These are phyloP conservation scores for Nemurella pictetii DNA, from an alignment of 2,888 invertebrate genomes.

Conservation along the genomic window DNA sequence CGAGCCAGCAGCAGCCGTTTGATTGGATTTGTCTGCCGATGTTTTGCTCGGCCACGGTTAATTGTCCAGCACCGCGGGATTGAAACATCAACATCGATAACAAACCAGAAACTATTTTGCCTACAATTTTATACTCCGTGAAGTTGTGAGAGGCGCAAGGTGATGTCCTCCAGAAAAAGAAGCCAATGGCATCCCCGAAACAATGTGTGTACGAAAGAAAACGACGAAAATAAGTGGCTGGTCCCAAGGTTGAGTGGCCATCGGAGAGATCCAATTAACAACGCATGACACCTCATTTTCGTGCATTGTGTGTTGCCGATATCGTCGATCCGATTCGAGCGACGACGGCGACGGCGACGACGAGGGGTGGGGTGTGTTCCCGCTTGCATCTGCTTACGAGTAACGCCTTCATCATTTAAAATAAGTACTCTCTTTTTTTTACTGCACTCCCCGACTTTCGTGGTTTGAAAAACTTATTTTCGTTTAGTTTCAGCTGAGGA, in stretches of 20 bases:
- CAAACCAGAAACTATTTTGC: slow-evolving; percentile 25
- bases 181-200: background rate
- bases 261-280: slow-evolving; percentile 20
- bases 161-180: background rate
- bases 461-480: background rate
- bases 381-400: background rate
- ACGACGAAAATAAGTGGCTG: background rate
- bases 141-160: background rate
- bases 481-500: background rate
- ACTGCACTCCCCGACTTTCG: background rate
- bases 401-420: background rate
- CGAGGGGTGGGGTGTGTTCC: background rate
- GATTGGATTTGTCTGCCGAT: slow-evolving; percentile 37
- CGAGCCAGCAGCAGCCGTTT: slow-evolving; percentile 33
- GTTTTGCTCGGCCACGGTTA: slow-evolving; percentile 36
- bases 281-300: slow-evolving; percentile 31
- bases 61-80: slow-evolving; percentile 35
- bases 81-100: slow-evolving; percentile 37
- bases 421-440: background rate
- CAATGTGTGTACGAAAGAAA: background rate
- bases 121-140: slow-evolving; percentile 14
- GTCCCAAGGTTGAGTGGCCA: slow-evolving; percentile 14
- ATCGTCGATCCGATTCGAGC: too few species aligned
- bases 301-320: background rate
- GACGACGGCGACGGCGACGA: too few species aligned